phyloP scores from a whole-genome alignment of 2,113 vertebrate species.

The Lampris incognitus region DNA sequence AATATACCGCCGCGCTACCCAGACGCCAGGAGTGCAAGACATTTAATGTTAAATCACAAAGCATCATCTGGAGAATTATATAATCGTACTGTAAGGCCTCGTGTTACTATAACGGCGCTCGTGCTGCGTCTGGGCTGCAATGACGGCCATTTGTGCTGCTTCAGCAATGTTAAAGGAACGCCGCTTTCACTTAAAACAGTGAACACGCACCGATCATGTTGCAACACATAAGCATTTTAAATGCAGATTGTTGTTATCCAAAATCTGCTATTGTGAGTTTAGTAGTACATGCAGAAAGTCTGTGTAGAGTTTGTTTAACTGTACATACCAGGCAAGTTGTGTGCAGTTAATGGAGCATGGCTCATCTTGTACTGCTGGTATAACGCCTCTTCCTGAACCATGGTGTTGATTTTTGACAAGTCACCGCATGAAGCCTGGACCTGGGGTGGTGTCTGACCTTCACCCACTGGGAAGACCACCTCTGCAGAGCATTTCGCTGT shows the following conservation, averaged over 20 bases:
- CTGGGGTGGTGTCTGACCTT: constrained; percentile 69
- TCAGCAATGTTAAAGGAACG: background rate
- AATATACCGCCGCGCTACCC: too few relatives aligned
- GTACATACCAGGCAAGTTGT: constrained; percentile 88
- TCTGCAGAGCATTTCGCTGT: constrained; percentile 84
- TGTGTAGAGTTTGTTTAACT: background rate
- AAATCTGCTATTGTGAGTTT: background rate
- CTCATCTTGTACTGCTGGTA: constrained; percentile 82
- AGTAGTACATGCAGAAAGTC: background rate
- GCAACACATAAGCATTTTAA: constrained; percentile 7
- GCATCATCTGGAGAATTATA: background rate
- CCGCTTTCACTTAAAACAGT: background rate
- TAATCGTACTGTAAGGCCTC: background rate
- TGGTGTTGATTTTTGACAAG: constrained; percentile 76
- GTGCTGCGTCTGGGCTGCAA: background rate
- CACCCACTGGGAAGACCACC: constrained; percentile 82
- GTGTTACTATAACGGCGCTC: background rate
- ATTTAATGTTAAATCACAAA: background rate
- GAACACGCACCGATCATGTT: background rate
- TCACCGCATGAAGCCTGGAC: constrained; percentile 82
- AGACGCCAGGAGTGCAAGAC: too few relatives aligned
- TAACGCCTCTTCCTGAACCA: constrained; percentile 83
- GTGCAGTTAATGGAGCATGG: constrained; percentile 74
- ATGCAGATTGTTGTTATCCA: background rate
- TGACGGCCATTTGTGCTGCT: background rate